Evolutionary conservation across 2,888 invertebrate genomes (phyloP), one percentile per base, ranked within the genome.

Genomic region (Trypoxylon attenuatum): DNA sequence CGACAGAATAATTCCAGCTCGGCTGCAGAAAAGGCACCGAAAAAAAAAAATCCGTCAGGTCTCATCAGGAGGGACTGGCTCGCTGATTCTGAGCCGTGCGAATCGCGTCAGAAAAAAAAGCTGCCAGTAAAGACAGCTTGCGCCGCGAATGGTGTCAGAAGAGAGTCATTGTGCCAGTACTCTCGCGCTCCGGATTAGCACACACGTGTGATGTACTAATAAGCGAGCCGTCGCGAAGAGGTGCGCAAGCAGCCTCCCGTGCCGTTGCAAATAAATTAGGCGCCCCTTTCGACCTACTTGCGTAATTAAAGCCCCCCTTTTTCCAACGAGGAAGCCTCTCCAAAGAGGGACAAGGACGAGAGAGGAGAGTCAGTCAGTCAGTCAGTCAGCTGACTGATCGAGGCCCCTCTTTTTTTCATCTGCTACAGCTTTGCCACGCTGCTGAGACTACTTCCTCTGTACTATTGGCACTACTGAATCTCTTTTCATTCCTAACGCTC

Each of bases 271-370:
- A 84, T 83, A 83, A 85, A 85, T 85, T 84, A 82, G 84, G 80
- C 79, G 80, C 77, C 83, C 83, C 83, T 83, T 83, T 82, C 82
- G 84, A 84, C 84, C 85, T 82, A 84, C 78, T 85, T 84, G 81
- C 81, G 81, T 84, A 84, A 84, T 84, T 84, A 82, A 82, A 81
- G 82, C 77, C 78, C 83, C 84, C 81, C 78, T 70, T 74, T 72
- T 71, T 73, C 76, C 77, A 77, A 76, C 73, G 73, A 70, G 68
- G 66, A 61, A 68, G 71, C 64, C 71, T 65, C 64, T 50, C 45
- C 62, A 50, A 68, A 67, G 64, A 63, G 67, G 61, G 71, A 78
- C 71, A 73, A 76, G 74, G 73, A 73, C 71, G 50, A 23, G 2
- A 22, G 21, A 51, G 43, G 56, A 21, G n/a, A n/a, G n/a, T n/a